Conservation (phyloP, 2,113 vertebrate species). For the Poecile atricapillus region DNA sequence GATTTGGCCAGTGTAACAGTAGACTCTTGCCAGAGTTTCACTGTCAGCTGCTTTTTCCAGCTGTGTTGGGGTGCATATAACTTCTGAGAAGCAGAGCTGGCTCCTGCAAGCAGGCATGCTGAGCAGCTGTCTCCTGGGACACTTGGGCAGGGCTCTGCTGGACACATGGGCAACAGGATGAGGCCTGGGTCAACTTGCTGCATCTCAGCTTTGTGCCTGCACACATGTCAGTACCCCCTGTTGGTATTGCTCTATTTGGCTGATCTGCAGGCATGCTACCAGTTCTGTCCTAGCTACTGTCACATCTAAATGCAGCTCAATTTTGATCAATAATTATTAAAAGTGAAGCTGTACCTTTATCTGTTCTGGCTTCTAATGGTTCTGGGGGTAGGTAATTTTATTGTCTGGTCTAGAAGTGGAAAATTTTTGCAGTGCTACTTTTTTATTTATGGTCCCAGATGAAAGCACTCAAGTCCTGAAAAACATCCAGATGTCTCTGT, state of each 20-base stretch:
- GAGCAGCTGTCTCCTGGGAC: background rate
- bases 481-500: background rate
- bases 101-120: background rate
- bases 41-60: background rate
- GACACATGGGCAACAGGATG: background rate
- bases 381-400: background rate
- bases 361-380: background rate
- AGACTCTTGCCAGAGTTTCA: background rate
- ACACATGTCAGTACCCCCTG: accelerated
- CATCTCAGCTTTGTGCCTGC: background rate
- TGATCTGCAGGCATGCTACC: background rate
- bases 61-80: background rate
- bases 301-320: background rate
- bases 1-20: background rate
- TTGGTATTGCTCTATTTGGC: background rate
- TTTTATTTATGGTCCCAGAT: conserved; percentile 13
- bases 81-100: background rate
- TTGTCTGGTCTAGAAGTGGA: background rate
- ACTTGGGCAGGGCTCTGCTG: background rate
- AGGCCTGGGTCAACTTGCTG: background rate
- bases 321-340: background rate
- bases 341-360: background rate
- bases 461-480: background rate
- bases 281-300: background rate
- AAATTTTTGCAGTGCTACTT: background rate